phyloP scores from a whole-genome alignment of 2,888 invertebrate genomes.

The Petrolisthes cinctipes region DNA sequence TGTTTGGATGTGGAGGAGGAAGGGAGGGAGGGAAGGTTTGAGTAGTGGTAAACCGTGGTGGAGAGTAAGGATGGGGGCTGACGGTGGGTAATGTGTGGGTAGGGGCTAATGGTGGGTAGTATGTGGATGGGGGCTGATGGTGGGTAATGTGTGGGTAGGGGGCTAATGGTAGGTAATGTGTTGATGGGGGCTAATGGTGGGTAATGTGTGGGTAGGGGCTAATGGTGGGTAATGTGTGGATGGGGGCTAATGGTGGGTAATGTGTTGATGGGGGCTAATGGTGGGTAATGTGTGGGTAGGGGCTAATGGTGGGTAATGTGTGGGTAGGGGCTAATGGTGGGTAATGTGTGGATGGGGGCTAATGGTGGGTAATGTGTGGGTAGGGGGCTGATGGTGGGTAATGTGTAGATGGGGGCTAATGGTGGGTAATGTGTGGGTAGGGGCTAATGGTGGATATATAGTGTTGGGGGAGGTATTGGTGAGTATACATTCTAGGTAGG shows the following conservation, averaged over 20 bases:
- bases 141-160: neutral
- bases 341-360: too few species aligned
- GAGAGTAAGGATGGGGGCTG: neutral
- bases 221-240: neutral
- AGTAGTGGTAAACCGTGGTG: neutral
- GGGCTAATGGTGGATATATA: too few species aligned
- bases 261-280: neutral
- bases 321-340: too few species aligned
- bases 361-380: neutral
- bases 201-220: too few species aligned
- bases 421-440: neutral
- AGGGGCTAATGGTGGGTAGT: too few species aligned
- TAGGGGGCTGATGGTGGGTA: neutral
- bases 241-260: neutral
- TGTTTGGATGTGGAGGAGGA: neutral
- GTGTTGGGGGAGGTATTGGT: too few species aligned
- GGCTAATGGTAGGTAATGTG: neutral
- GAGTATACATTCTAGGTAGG: too few species aligned
- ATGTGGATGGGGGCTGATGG: neutral
- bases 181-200: neutral
- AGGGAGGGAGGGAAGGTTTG: neutral
- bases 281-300: too few species aligned
- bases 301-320: too few species aligned
- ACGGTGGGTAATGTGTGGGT: neutral
- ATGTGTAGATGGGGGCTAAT: neutral